Conservation (phyloP, 2,113 vertebrate genomes). For the Nycticorax nycticorax region DNA sequence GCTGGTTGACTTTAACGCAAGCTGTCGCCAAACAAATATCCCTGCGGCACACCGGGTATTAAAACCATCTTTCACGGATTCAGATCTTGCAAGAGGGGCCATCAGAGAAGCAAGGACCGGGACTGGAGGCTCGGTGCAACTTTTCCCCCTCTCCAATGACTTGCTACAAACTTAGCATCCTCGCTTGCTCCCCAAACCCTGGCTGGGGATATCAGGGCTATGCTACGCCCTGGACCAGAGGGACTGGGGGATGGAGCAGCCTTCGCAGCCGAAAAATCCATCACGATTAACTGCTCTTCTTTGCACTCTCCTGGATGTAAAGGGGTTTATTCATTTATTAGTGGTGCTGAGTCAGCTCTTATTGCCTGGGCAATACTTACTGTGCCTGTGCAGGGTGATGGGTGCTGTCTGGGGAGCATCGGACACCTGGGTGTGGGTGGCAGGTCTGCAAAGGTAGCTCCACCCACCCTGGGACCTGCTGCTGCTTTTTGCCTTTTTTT, state of each 20-base stretch:
- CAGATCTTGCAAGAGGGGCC: conserved; percentile 48
- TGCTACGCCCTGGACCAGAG: not conserved
- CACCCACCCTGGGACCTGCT: not conserved
- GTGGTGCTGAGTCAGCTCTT: conserved; percentile 46
- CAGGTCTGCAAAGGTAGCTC: not conserved
- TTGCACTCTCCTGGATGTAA: not conserved
- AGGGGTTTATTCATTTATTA: not conserved
- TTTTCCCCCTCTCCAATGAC: not conserved
- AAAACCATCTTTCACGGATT: conserved; percentile 73
- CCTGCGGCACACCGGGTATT: conserved; percentile 49
- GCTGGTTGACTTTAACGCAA: conserved; percentile 58
- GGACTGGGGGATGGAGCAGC: not conserved
- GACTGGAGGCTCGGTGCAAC: not conserved
- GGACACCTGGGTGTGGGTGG: not conserved
- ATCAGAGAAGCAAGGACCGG: not conserved
- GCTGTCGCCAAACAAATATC: conserved; percentile 69
- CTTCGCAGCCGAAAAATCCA: conserved; percentile 10
- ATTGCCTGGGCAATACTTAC: conserved; percentile 32
- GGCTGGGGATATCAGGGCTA: not conserved
- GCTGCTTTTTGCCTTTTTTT: not conserved
- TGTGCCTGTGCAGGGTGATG: not conserved
- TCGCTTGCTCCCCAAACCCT: not conserved
- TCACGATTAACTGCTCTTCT: conserved; percentile 45
- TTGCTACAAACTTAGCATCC: not conserved
- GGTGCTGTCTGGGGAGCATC: not conserved